Base-by-base conservation (phyloP, 1,140 invertebrate genomes). In the Megalopta genalis region DNA sequence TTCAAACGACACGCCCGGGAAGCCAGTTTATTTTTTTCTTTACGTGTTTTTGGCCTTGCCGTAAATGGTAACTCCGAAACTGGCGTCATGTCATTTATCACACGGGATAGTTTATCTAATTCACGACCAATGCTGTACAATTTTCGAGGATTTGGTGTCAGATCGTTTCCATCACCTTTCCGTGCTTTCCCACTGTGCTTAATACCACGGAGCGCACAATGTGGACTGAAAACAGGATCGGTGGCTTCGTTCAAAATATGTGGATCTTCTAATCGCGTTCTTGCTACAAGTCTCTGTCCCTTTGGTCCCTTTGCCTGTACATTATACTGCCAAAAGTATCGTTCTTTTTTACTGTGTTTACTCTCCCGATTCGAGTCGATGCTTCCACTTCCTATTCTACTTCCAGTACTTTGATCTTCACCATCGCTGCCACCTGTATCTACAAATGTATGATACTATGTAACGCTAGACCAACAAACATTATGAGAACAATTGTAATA, bases 291-390 rank as follows among this genome's bases (percentile, higher is more conserved):
- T 85, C 97, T 94, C 88, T 98, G 97, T 63, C 98, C 97, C 93
- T 99, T 99, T 6, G 98, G 98, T 2, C 98, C 98, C 94, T 99
- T 99, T 1, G 98, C 98, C 93, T 99, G 98, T 8, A 99, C 97
- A 93, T 99, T 99, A 90, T 99, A 99, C 90, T 99, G 98, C 98
- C 99, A 99, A 92, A 99, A 99, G 91, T 95, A 99, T 75, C 96
- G 94, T 88, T 98, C 97, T 86, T 96, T 97, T 90, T 97, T 97
- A 62, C 91, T 92, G 60, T 87, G 87, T 66, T 90, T 91, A 25
- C n/a, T 68, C 1, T 90, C 89, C 67, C 90, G 90, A 60, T 86
- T 88, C 70, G 89, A 90, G 71, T 91, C 90, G 70, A 86, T 86
- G 71, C 93, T 91, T 37, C 90, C 89, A 87, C 92, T 90, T 88